Base-by-base conservation (phyloP, 2,113 vertebrate species). In the Phycodurus eques region DNA sequence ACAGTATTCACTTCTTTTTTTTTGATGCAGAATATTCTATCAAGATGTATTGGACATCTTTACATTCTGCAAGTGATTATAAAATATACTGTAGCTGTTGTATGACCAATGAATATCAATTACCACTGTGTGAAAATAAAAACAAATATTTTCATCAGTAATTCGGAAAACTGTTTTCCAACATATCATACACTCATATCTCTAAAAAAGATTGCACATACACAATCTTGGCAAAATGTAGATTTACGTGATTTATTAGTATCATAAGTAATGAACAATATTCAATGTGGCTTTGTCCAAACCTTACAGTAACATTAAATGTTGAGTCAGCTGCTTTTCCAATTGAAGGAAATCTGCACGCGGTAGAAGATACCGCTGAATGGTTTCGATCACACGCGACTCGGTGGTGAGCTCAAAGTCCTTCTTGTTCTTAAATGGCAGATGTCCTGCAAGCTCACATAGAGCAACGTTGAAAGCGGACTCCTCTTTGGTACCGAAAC, bases 401-500 rank as follows among this genome's bases (percentile, higher is more conserved):
- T 99, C 96, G 0, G 93, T 94, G 13, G 93, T 76, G 4, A 11
- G 76, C 42, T 88, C 77, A 63, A 88, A 98, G 75, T 95, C 93
- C 33, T 83, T 54, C 53, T 85, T 83, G 15, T 90, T 88, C 65
- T 96, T 95, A 57, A 96, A 85, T 0, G 96, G 94, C 22, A 98
- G 90, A 88, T 96, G 93, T 5, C 97, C 97, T 0, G 95, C 96
- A 67, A 99, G 90, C 77, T 98, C 97, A 79, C 96, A 99, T 0
- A 99, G 85, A 1, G 97, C 97, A n/a, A 97, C 95, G 2, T 90
- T 95, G 75, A 99, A 95, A 0, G 93, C 93, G 0, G 91, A 85
- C 0, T 92, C 86, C 56, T 94, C 93, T 84, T 98, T 95, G 4
- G 89, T 77, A 2, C 95, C 96, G 4, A 97, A 96, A 80, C 90